Base-by-base conservation (phyloP, 1,140 invertebrate genomes). In the Drosophila arawakana region DNA sequence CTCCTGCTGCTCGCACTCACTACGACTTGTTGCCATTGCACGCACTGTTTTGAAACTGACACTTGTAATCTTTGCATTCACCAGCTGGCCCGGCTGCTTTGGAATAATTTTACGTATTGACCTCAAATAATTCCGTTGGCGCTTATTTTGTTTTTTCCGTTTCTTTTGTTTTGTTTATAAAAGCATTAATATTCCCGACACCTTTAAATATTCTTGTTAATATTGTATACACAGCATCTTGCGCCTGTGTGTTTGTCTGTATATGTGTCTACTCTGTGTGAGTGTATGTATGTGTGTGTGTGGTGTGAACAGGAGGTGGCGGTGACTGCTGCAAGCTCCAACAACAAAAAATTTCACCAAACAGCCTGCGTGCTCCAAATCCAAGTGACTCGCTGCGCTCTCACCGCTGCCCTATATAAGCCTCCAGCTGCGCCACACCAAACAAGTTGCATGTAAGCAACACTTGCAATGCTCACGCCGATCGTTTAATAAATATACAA, bases 141-240 rank as follows among this genome's bases (percentile, higher is more conserved):
- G 30, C 54, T 67, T 57, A 55, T 61, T 15, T 34, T 65, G 37
- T 41, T 13, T 58, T 25, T 58, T 25, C 7, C 25, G 25, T 30
- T 30, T 30, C 25, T 37, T 65, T 30, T 47, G 15, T 63, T 66
- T 89, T 83, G 83, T 88, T 88, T 88, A 88, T 70, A 88, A 83
- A 68, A 80, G 67, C 63, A 80, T 78, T 63, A 75, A 78, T 88
- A 69, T 80, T 83, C 44, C 60, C 47, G 18, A 52, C 18, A 18
- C 44, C 13, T 35, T 70, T 85, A 68, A 69, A 76, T 79, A 88
- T 82, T 76, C 72, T 73, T 63, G 70, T 73, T 83, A 83, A 88
- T 82, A 78, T 81, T 82, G 79, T 86, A 86, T 88, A 86, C 77
- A 88, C 83, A 88, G 83, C 83, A 88, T 89, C 80, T 80, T 78